Base-by-base conservation (phyloP, 2,797 vertebrate species). In the Syngnathus rostellatus region DNA sequence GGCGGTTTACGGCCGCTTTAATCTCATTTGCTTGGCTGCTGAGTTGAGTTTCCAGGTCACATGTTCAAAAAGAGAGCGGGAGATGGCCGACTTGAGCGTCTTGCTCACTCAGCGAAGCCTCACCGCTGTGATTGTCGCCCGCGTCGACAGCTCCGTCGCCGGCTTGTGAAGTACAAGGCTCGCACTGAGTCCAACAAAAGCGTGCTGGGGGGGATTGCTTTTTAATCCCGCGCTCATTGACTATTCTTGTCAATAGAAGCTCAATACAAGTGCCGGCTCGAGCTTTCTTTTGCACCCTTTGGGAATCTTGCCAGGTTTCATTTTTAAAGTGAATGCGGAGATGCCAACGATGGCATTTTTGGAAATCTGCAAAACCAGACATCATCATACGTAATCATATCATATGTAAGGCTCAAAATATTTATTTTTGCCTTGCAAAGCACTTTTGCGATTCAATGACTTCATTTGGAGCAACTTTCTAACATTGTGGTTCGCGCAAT, bases 241-340 rank as follows among this genome's bases (percentile, higher is more conserved):
- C 88, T 90, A 85, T 90, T 90, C 89, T 88, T 85, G 86, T 91
- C 90, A 89, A 91, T 91, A 90, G 90, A 87, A 88, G 79, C 82
- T 87, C 86, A 89, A 89, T 87, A 91, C 90, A 88, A 90, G 88
- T 88, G 88, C 89, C 89, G 90, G 86, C 87, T 89, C 89, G 89
- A 87, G 83, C 69, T 87, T 88, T 86, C 84, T 86, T 86, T 81
- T 84, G 79, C 31, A 72, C 71, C 71, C 70, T 83, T 48, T 78
- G 86, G 86, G 88, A 89, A 87, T 87, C 89, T 92, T 86, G 86
- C 90, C 89, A 89, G 88, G 91, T 81, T 91, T 92, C 86, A 90
- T 90, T 92, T 91, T 91, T 89, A 92, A 90, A 92, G 89, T 89
- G 89, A 90, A 90, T 71, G 87, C 88, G 88, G 86, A 87, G 88